Evolutionary conservation across 2,888 invertebrate genomes (phyloP).

Genomic region (Meiosimyza platycephala): DNA sequence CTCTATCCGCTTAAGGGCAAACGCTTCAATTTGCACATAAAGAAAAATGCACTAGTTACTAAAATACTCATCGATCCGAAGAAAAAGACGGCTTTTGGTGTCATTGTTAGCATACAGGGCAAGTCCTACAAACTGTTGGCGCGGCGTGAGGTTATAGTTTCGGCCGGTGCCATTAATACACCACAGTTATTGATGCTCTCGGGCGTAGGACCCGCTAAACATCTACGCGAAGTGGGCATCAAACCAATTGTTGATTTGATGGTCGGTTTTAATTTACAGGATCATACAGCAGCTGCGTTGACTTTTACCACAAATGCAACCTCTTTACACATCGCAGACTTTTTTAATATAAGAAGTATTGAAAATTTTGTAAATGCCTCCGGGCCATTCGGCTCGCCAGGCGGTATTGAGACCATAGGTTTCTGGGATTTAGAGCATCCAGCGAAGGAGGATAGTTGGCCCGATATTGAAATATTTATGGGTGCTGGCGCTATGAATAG

Average conservation of each 20-base stretch:
- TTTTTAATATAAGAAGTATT: constrained; percentile 49
- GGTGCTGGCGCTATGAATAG: constrained; percentile 68
- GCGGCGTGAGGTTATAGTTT: constrained; percentile 77
- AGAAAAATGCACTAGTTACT: constrained; percentile 70
- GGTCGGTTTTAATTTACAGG: constrained; percentile 75
- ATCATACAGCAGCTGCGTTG: constrained; percentile 76
- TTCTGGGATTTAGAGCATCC: constrained; percentile 73
- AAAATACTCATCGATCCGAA: constrained; percentile 70
- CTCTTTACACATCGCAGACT: constrained; percentile 49
- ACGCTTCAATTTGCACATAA: constrained; percentile 71
- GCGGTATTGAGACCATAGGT: constrained; percentile 74
- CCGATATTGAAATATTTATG: constrained; percentile 78
- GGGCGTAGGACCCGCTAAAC: constrained; percentile 75
- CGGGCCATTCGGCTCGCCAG: constrained; percentile 69
- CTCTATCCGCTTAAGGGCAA: constrained; percentile 68
- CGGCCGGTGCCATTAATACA: constrained; percentile 82
- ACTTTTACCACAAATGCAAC: constrained; percentile 70
- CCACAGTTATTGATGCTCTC: constrained; percentile 87
- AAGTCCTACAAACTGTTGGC: constrained; percentile 69
- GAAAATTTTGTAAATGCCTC: constrained; percentile 50
- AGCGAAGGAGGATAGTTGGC: constrained; percentile 67
- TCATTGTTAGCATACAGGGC: constrained; percentile 69
- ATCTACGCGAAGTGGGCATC: constrained; percentile 70
- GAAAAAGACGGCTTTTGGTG: constrained; percentile 70
- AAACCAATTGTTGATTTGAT: constrained; percentile 72